Evolutionary conservation across 2,113 vertebrate species (phyloP), one percentile per base, ranked within the genome.

Genomic region (Oncorhynchus masou): DNA sequence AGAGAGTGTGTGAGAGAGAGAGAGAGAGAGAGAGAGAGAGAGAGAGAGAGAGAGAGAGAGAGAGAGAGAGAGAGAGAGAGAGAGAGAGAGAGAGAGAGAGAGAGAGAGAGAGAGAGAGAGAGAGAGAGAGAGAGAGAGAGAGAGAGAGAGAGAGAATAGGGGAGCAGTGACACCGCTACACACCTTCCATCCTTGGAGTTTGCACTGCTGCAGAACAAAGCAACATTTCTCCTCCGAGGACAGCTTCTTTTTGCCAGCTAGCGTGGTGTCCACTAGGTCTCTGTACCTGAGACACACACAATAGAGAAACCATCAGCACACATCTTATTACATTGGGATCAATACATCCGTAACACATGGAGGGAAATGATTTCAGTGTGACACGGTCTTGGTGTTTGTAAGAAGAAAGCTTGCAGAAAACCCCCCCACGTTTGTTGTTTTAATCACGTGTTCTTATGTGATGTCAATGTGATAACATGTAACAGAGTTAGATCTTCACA

Each of bases 181-280:
- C 86, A 98, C 97, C 96, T 99, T 96, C 96, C 97, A 98, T 85
- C 96, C 97, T 78, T 96, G 96, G 74, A 98, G 92, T 86, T 94
- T 94, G 81, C 93, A 95, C 74, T 93, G 93, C 75, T 95, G 96
- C 75, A 99, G 95, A 79, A 97, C 87, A 34, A 91, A 91, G 67
- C 85, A 94, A 71, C 97, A 99, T 84, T 90, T 94, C 81, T 96
- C 96, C 81, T 94, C 94, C 1, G 92, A 75, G 1, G 94, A 88
- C 83, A 92, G 74, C 60, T 93, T 94, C 86, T 89, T 94, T 86
- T 90, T 93, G 77, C 95, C 93, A 13, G 87, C 91, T 77, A 92
- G 80, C 74, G 90, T 89, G 29, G 89, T 94, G 65, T 94, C 91
- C 51, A 92, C 91, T 74, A 99, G 85, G 19, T 95, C 92, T 89